Evolutionary conservation across 2,797 vertebrate species (phyloP).

Genomic region (Eptatretus atami): DNA sequence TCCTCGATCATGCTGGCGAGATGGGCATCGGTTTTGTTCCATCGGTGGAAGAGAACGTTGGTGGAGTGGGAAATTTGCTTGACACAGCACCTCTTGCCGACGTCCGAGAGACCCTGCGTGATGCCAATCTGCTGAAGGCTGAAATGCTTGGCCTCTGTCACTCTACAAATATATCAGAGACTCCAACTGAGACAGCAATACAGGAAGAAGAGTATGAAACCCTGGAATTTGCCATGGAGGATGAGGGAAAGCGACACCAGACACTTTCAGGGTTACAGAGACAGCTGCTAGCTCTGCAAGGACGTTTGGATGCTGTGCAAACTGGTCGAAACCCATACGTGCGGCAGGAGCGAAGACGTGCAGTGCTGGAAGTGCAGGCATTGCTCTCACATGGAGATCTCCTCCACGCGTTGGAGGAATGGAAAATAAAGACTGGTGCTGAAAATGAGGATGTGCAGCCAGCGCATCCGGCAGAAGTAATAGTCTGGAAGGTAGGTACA

Average conservation of each 20-base stretch:
- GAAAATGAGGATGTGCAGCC: conserved; percentile 12
- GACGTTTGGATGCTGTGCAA: conserved; percentile 52
- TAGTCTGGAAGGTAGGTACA: background rate
- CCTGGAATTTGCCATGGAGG: background rate
- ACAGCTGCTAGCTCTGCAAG: conserved; percentile 39
- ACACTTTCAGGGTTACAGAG: background rate
- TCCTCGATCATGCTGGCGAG: background rate
- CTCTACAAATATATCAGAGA: no score
- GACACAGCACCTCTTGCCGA: no score
- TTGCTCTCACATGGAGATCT: conserved; percentile 59
- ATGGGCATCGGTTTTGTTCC: background rate
- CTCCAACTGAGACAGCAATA: background rate
- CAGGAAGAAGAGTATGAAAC: background rate
- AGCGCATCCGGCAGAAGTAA: background rate
- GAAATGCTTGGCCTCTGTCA: no score
- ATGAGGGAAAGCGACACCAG: background rate
- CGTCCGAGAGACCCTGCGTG: no score
- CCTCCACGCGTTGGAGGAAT: conserved; percentile 33
- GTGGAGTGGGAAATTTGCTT: no score
- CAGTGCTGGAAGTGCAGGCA: conserved; percentile 62
- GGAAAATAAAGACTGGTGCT: conserved; percentile 14
- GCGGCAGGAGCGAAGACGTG: conserved; percentile 58
- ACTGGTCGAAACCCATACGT: conserved; percentile 74
- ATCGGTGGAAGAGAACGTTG: background rate
- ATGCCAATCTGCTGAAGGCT: no score